Conservation (phyloP, 2,888 invertebrate species). For the Anoplius nigerrimus region DNA sequence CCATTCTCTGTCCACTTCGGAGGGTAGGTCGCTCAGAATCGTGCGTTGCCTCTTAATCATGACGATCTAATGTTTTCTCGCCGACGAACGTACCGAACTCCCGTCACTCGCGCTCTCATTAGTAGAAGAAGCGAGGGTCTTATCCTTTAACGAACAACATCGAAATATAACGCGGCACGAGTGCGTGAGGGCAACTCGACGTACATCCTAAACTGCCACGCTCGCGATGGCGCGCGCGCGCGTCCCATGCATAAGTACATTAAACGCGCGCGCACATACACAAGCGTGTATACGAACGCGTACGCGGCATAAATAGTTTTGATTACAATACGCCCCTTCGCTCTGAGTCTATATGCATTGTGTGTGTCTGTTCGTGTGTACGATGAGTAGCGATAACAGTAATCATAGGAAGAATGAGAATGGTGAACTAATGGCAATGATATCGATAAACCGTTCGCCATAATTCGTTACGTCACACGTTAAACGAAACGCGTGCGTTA, state of each 20-base stretch:
- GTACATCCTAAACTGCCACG: too few relatives aligned
- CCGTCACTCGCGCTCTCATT: not conserved
- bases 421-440: not conserved
- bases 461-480: not conserved
- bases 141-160: constrained; percentile 6
- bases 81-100: constrained; percentile 7
- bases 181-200: too few relatives aligned
- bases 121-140: not conserved
- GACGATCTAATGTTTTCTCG: too few relatives aligned
- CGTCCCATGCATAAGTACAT: constrained; percentile 4
- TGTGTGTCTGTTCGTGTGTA: not conserved
- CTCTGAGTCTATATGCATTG: constrained; percentile 43
- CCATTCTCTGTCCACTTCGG: too few relatives aligned
- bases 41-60: too few relatives aligned
- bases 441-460: not conserved
- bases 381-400: constrained; percentile 30
- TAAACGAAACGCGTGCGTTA: constrained; percentile 15
- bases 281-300: not conserved
- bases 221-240: not conserved
- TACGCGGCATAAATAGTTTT: not conserved
- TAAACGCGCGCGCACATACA: not conserved
- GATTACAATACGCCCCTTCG: constrained; percentile 22
- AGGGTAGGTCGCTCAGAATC: too few relatives aligned
- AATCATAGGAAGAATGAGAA: constrained; percentile 1
- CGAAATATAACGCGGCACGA: constrained; percentile 2